Percentiles rank a stretch among this genome's conserved stretches.
phyloP scores from a whole-genome alignment of 2,113 vertebrate species.

The Cyphomyrus discorhynchus region DNA sequence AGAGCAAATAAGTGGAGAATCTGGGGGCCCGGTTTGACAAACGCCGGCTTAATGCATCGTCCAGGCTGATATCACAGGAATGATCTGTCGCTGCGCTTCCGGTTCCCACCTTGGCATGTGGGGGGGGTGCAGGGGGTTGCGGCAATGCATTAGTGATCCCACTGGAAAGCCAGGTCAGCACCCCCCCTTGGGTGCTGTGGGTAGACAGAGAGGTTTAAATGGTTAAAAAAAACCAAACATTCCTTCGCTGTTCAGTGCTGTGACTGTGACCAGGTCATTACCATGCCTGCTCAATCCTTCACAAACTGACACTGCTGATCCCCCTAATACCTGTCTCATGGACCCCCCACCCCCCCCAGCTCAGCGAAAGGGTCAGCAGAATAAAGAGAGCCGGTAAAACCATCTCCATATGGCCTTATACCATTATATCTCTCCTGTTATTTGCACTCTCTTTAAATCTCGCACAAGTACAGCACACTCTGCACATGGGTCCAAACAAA shows the following conservation, averaged over 20 bases:
- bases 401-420: not conserved
- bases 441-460: not conserved
- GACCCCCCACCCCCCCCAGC: not conserved
- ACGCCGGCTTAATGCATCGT: not conserved
- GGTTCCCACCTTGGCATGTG: constrained; percentile 34
- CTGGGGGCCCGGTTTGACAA: not conserved
- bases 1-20: not conserved
- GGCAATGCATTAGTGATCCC: constrained; percentile 49
- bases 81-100: not conserved
- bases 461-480: not conserved
- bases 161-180: constrained; percentile 53
- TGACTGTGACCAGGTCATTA: not conserved
- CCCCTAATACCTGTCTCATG: not conserved
- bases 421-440: not conserved
- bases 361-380: not conserved
- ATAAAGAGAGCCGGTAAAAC: not conserved
- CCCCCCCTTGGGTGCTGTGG: constrained; percentile 27
- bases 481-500: not conserved
- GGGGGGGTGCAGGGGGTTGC: constrained; percentile 40
- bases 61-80: not conserved
- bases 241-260: not conserved
- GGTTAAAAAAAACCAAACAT: not conserved
- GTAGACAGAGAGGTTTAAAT: constrained; percentile 7
- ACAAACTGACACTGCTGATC: not conserved
- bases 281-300: not conserved